Base-by-base conservation (phyloP, 2,888 invertebrate genomes). In the Venusia cambrica region DNA sequence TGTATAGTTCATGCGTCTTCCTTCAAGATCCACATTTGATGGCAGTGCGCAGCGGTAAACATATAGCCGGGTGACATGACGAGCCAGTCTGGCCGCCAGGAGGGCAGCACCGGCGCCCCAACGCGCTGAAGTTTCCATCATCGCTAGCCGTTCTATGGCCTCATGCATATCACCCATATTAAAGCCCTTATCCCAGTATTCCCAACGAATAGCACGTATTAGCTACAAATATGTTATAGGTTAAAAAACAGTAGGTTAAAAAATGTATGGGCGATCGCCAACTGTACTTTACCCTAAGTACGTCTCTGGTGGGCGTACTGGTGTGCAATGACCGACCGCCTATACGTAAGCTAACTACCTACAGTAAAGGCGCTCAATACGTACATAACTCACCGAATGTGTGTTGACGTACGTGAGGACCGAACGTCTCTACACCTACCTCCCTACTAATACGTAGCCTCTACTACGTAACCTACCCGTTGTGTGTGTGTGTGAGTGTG, bases 121-220 rank as follows among this genome's bases (percentile, higher is more conserved):
- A 57, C 85, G 88, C 0, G 89, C 85, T 35, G 91, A 90, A 8
- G 89, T 88, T 60, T 91, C 89, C 48, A 91, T 80, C 53, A 84
- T 70, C 40, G 85, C 85, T 15, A 90, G 51, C 16, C 77, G 76
- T 43, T 89, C 85, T 5, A 89, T 54, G 4, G 87, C 62, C 20
- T 70, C 58, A 18, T 72, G 48, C 6, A 72, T 61, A 38, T 84
- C 78, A 8, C 68, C 73, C 12, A 73, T 67, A 22, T 25, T 47
- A 12, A 52, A 38, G 35, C 65, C 67, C 2, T 70, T 54, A 17
- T 75, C 77, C 56, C 88, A 76, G 54, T 89, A 91, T 58, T 89
- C 88, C 90, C 91, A 91, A 43, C 78, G 83, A 11, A 91, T 71
- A 10, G 89, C 75, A 50, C 89, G 87, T 15, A 57, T 51, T 11